Percentiles rank a stretch among this genome's conserved stretches.
Conservation (phyloP, 2,113 vertebrate genomes). For the Mesitornis unicolor region DNA sequence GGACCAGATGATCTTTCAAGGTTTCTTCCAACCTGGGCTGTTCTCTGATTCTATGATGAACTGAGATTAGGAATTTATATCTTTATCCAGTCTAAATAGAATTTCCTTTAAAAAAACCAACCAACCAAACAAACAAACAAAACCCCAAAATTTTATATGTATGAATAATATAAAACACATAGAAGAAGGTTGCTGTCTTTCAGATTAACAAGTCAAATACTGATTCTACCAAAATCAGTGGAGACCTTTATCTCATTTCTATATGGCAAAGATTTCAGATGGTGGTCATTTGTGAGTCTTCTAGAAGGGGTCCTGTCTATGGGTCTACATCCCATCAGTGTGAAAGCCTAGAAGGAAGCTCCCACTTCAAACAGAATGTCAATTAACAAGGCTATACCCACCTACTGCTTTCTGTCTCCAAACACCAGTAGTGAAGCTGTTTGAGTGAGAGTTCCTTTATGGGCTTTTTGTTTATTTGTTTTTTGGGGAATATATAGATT, state of each 20-base stretch:
- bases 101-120: not conserved
- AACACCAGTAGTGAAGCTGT: not conserved
- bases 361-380: not conserved
- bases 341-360: not conserved
- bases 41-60: not conserved
- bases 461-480: no score
- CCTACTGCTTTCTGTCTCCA: not conserved
- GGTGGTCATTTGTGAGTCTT: not conserved
- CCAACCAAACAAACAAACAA: no score
- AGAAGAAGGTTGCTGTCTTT: not conserved
- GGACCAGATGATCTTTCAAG: not conserved
- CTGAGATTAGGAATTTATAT: not conserved
- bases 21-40: not conserved
- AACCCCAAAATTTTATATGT: not conserved
- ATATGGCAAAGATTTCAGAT: not conserved
- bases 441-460: not conserved
- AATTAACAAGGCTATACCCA: no score
- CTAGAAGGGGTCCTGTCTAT: not conserved
- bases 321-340: not conserved
- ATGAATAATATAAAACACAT: not conserved
- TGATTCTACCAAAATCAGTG: not conserved
- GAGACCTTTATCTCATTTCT: not conserved
- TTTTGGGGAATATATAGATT: not conserved
- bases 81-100: not conserved
- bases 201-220: not conserved